Evolutionary conservation across 2,113 vertebrate species (phyloP).

Genomic region (Aptenodytes patagonicus): DNA sequence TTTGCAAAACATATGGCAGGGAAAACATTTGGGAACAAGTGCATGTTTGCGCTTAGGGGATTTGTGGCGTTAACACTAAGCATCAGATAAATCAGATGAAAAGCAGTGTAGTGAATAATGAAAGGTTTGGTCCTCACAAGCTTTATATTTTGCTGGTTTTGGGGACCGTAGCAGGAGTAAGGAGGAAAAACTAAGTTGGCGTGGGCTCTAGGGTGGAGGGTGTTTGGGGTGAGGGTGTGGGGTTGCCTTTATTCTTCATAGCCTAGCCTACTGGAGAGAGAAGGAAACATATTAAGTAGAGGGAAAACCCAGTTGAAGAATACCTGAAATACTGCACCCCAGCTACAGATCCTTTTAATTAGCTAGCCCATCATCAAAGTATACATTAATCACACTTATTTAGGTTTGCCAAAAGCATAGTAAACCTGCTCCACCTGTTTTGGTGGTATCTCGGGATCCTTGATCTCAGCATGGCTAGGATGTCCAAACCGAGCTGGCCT

Average conservation of each 20-base stretch:
- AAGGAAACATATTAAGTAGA: background rate
- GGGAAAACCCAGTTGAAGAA: background rate
- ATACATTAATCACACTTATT: background rate
- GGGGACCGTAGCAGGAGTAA: background rate
- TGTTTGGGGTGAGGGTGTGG: background rate
- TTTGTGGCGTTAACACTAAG: background rate
- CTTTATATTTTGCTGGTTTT: background rate
- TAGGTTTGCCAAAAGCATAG: background rate
- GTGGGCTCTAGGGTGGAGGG: background rate
- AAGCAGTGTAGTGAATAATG: fast-evolving
- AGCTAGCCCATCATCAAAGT: constrained; percentile 6
- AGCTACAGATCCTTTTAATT: constrained; percentile 22
- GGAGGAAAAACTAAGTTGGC: background rate
- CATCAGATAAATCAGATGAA: background rate
- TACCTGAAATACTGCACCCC: constrained; percentile 2
- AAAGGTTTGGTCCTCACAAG: background rate
- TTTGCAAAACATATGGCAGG: background rate
- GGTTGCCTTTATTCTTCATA: background rate
- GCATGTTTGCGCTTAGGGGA: background rate
- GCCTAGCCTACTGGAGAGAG: background rate
- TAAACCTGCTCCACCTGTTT: background rate
- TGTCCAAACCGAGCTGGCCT: background rate
- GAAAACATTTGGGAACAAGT: background rate
- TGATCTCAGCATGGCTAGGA: background rate
- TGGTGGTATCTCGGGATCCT: background rate